These are phyloP conservation scores for Pristionchus entomophagus DNA, from an alignment of 2,888 invertebrate species.

Conservation along the genomic window DNA sequence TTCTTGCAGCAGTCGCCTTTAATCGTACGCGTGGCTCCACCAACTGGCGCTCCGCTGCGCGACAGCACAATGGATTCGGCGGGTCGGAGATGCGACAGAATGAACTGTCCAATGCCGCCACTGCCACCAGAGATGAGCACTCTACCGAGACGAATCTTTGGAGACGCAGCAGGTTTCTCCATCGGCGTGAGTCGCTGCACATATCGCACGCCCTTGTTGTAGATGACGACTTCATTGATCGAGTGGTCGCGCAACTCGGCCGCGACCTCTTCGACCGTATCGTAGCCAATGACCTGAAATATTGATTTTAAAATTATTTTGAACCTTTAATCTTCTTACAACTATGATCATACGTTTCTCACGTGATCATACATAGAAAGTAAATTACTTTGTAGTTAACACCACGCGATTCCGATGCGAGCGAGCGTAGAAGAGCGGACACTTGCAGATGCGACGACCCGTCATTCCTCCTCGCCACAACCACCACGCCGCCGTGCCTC, in stretches of 20 bases:
- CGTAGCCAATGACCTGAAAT: constrained; percentile 54
- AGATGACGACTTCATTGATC: constrained; percentile 56
- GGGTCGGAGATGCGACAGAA: constrained; percentile 54
- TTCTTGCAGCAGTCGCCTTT: constrained; percentile 44
- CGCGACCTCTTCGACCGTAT: constrained; percentile 50
- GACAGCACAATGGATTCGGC: constrained; percentile 49
- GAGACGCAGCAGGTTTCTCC: neutral
- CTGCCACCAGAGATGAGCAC: constrained; percentile 57
- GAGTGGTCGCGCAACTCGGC: constrained; percentile 49
- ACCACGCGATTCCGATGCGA: constrained; percentile 55
- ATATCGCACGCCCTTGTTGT: constrained; percentile 50
- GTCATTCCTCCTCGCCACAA: constrained; percentile 50
- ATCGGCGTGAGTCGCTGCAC: constrained; percentile 52
- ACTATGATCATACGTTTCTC: too few relatives aligned
- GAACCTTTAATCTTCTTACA: too few relatives aligned
- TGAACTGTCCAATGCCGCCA: constrained; percentile 64
- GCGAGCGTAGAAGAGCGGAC: constrained; percentile 56
- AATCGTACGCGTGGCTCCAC: neutral
- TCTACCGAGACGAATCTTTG: neutral
- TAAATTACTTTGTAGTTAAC: constrained; percentile 42
- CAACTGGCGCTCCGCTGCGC: neutral
- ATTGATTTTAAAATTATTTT: too few relatives aligned
- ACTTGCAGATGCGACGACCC: constrained; percentile 56
- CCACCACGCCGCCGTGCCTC: neutral
- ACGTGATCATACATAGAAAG: neutral